Evolutionary conservation across 2,888 invertebrate genomes (phyloP), one percentile per base, ranked within the genome.

Genomic region (Neoitamus cyanurus): DNA sequence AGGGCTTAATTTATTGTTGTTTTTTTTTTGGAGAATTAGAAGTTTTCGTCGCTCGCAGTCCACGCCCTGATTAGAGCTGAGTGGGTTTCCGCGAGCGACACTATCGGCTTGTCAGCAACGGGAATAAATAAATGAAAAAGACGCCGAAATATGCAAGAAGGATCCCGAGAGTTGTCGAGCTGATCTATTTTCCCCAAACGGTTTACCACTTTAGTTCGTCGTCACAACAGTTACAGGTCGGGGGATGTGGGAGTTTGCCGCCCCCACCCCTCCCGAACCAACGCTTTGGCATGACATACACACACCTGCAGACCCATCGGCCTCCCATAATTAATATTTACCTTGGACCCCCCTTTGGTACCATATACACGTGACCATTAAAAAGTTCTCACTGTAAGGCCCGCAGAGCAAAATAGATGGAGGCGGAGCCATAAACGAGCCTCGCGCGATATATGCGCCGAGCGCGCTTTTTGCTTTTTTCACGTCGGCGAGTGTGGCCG

Each of bases 341-440:
- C 84, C 84, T 82, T 73, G 42, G 37, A 72, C 77, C 36, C 37
- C 84, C 85, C 73, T 84, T 84, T 85, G 30, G 73, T 78, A 69
- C 70, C 77, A 83, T 78, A 48, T 83, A 84, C 84, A 86, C 73
- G 80, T 58, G 75, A 78, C 86, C 83, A 84, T 86, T 83, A 84
- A 86, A 83, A 84, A 48, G 73, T 73, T 72, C 77, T 77, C 84
- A 42, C 83, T 72, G 83, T 46, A 36, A 69, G 82, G 68, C 82
- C 20, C 30, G 58, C 69, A 36, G 28, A 82, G 82, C 48, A 83
- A 83, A 15, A 68, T 42, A 77, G 42, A 77, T 42, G 85, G 78
- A 85, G 86, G 86, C 86, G 86, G 86, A 86, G 86, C 86, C 85
- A 86, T 84, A 84, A 84, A 84, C 78, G 73, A 15, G 85, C 69